phyloP scores from a whole-genome alignment of 1,140 invertebrate species.

The Sinella curviseta region DNA sequence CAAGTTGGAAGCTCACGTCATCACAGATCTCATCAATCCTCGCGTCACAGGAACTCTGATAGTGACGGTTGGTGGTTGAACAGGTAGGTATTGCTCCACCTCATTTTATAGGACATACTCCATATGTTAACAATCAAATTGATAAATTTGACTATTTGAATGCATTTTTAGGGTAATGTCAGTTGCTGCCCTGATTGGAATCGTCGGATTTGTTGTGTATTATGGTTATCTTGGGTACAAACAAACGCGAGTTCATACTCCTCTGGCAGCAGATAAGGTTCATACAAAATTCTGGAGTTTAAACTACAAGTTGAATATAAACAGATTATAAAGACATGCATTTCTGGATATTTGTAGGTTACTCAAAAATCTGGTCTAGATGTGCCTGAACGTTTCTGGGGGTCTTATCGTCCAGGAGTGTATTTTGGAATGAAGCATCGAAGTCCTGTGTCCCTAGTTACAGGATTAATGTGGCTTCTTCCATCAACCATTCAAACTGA shows the following conservation, averaged over 20 bases:
- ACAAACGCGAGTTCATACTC: slow-evolving; percentile 84
- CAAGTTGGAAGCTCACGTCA: background rate
- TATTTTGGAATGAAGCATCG: slow-evolving; percentile 90
- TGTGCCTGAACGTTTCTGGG: slow-evolving; percentile 85
- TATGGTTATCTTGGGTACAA: slow-evolving; percentile 78
- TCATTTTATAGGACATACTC: too few relatives aligned
- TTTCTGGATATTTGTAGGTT: slow-evolving; percentile 58
- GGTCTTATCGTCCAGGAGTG: slow-evolving; percentile 80
- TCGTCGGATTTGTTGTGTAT: slow-evolving; percentile 57
- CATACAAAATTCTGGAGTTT: background rate
- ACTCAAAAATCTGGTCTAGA: slow-evolving; percentile 68
- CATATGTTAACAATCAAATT: too few relatives aligned
- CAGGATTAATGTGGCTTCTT: slow-evolving; percentile 96
- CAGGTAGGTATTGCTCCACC: too few relatives aligned
- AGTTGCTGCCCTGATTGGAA: slow-evolving; percentile 32
- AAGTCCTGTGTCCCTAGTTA: slow-evolving; percentile 80
- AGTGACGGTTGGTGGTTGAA: slow-evolving; percentile 12
- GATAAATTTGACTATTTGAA: too few relatives aligned
- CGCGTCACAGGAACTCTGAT: background rate
- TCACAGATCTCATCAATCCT: background rate
- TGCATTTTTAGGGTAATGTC: slow-evolving; percentile 21
- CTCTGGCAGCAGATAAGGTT: slow-evolving; percentile 74
- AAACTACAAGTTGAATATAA: background rate
- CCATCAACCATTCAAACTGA: slow-evolving; percentile 65
- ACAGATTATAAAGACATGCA: background rate